Base-by-base conservation (phyloP, 2,888 invertebrate species). In the Limnephilus marmoratus region DNA sequence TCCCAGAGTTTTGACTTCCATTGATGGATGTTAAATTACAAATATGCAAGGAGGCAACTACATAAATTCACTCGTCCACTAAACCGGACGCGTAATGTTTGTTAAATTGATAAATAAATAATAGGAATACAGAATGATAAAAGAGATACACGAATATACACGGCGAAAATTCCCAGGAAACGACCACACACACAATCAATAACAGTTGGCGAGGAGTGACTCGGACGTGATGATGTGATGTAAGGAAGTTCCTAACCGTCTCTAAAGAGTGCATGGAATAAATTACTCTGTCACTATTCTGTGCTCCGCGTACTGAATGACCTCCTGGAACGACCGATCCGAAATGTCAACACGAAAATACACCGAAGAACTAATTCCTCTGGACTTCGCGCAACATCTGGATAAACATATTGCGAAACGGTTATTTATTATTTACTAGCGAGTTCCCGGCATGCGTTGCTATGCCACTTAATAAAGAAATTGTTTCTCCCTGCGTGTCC, bases 151-250 rank as follows among this genome's bases (percentile, higher is more conserved):
- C 18, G 18, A 4, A 0, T 53, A 15, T 24, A 68, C 68, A n/a
- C 4, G 68, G 68, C 68, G 68, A 68, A 68, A 68, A 68, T 68
- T 68, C 68, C 68, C 24, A 68, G 68, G 68, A 68, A 68, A 68
- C n/a, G 68, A 68, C 68, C 68, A 68, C 68, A 68, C 68, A 68
- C 68, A 68, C 68, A 68, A 68, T 68, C 68, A 68, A 68, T 68
- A 68, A 68, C 68, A 68, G 68, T 68, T 68, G 68, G 68, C n/a
- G 24, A 68, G n/a, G 68, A 68, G 68, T 68, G 24, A 68, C 68
- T 68, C 68, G 68, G 68, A 68, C 68, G 68, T 24, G 68, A 68
- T 24, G 68, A 24, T 68, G 68, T 68, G 68, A 24, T n/a, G 68
- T 68, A 68, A 68, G 68, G 68, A 68, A 53, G 53, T 53, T 53